phyloP scores from a whole-genome alignment of 2,888 invertebrate species.

The Xylota segnis region DNA sequence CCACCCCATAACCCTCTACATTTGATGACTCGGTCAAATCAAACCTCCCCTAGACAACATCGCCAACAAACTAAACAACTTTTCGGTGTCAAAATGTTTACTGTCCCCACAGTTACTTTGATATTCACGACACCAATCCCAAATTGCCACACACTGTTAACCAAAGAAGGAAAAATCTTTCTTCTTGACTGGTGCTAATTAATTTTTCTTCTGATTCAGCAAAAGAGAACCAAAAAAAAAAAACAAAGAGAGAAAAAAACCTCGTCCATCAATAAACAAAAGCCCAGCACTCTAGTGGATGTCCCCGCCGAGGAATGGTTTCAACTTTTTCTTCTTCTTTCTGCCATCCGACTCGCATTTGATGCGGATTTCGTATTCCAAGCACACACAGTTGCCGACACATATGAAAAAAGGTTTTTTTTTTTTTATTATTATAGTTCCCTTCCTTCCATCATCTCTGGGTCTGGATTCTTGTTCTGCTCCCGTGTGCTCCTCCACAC shows the following conservation, averaged over 20 bases:
- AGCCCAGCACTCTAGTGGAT: slow-evolving; percentile 60
- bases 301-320: slow-evolving; percentile 32
- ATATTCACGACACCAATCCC: slow-evolving; percentile 43
- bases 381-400: slow-evolving; percentile 64
- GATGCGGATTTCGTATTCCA: slow-evolving; percentile 67
- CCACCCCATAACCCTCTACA: not conserved
- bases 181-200: slow-evolving; percentile 44
- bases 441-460: slow-evolving; percentile 11
- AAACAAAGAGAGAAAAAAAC: not conserved
- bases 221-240: slow-evolving; percentile 1
- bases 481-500: not conserved
- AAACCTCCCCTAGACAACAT: not conserved
- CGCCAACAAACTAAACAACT: not conserved
- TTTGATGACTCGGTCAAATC: not conserved
- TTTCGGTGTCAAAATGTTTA: slow-evolving; percentile 2
- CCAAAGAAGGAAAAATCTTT: slow-evolving; percentile 11
- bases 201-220: slow-evolving; percentile 63
- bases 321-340: slow-evolving; percentile 10
- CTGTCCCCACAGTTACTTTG: not conserved
- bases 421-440: not conserved
- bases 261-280: slow-evolving; percentile 61
- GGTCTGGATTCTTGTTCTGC: not conserved
- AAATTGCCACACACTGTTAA: slow-evolving; percentile 8
- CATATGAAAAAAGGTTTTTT: slow-evolving; percentile 56
- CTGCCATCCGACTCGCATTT: slow-evolving; percentile 8